These are phyloP conservation scores for Synergus gifuensis DNA, from an alignment of 2,888 invertebrate genomes.

Conservation along the genomic window DNA sequence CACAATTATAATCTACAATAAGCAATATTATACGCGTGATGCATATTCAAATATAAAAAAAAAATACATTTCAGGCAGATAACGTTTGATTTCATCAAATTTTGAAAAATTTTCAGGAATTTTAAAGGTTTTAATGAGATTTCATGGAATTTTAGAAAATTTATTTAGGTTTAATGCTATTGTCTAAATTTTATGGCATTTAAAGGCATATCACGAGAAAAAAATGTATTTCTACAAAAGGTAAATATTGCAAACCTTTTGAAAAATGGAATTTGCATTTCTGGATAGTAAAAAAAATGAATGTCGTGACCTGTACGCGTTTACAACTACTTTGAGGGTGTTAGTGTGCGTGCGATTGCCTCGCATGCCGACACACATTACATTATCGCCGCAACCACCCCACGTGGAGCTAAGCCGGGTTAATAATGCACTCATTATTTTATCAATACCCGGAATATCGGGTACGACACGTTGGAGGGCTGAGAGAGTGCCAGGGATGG, in stretches of 20 bases:
- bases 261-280: background rate
- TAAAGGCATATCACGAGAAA: no score
- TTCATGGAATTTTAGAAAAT: no score
- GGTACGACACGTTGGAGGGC: constrained; percentile 55
- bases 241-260: no score
- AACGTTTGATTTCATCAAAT: no score
- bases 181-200: no score
- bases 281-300: background rate
- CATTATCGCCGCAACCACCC: constrained; percentile 55
- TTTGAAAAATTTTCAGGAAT: no score
- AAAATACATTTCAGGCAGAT: no score
- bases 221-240: no score
- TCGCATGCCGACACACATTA: constrained; percentile 72
- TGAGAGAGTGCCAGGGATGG: constrained; percentile 34
- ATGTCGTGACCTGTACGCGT: constrained; percentile 21
- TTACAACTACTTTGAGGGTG: constrained; percentile 1
- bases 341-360: constrained; percentile 53
- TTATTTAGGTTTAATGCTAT: no score
- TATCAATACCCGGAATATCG: constrained; percentile 71
- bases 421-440: constrained; percentile 75
- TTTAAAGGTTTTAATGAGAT: no score
- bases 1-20: background rate
- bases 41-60: no score
- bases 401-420: constrained; percentile 59
- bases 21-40: no score